Percentiles rank a stretch among this genome's conserved stretches.
Conservation (phyloP, 2,797 vertebrate genomes). For the Zenarchopterus dispar region DNA sequence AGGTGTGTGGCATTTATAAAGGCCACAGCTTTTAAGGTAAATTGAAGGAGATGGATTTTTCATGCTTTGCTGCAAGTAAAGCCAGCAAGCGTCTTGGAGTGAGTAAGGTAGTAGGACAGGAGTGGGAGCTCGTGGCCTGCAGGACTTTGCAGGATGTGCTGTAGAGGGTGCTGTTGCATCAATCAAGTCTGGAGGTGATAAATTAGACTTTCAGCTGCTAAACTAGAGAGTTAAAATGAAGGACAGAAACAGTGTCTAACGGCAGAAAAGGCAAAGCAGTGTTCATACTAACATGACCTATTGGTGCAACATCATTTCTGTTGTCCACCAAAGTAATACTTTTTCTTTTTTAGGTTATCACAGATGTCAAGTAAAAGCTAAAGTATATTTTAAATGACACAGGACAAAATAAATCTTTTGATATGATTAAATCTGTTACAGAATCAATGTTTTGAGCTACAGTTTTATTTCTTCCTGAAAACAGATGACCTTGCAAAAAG, state of each 20-base stretch:
- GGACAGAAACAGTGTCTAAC: conserved; percentile 25
- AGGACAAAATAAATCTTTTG: not conserved
- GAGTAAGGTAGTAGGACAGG: conserved; percentile 34
- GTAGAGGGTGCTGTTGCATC: conserved; percentile 71
- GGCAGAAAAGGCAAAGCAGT: conserved; percentile 12
- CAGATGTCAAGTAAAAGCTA: not conserved
- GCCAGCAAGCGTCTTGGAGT: conserved; percentile 25
- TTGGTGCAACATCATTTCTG: not conserved
- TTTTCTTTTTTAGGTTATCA: not conserved
- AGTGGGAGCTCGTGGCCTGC: conserved; percentile 13
- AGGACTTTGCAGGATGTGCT: conserved; percentile 13
- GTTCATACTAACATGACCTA: conserved; percentile 15
- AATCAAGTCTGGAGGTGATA: conserved; percentile 58
- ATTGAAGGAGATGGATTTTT: conserved; percentile 44
- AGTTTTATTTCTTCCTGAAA: conserved; percentile 2
- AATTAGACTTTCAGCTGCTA: conserved; percentile 48
- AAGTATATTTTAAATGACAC: not conserved
- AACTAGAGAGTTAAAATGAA: conserved; percentile 45
- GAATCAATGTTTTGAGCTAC: not conserved
- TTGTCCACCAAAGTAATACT: not conserved
- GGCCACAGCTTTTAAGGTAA: conserved; percentile 22
- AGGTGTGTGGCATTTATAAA: conserved; percentile 27
- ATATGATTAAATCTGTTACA: not conserved
- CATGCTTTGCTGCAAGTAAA: conserved; percentile 35
- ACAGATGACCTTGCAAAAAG: conserved; percentile 35